Evolutionary conservation across 2,113 vertebrate species (phyloP).

Genomic region (Odocoileus virginianus): DNA sequence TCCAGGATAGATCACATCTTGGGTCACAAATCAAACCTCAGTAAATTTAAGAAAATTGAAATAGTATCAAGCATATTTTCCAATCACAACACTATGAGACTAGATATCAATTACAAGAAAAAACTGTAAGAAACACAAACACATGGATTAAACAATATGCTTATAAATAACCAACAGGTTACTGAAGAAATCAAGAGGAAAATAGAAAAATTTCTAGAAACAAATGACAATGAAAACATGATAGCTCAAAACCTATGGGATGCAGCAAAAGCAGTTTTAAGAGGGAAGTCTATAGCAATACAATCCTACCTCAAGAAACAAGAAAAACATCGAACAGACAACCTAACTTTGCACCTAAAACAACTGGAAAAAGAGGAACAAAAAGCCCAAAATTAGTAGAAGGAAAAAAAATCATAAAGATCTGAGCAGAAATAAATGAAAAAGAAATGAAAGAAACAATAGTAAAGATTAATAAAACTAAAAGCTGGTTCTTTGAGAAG

Average conservation of each 20-base stretch:
- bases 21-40: not conserved
- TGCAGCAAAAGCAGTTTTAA: not conserved
- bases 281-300: not conserved
- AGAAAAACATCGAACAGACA: not conserved
- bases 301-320: not conserved
- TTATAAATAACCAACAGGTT: not conserved
- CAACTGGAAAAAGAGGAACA: not conserved
- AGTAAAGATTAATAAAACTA: not conserved
- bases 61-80: accelerated
- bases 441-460: not conserved
- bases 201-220: not conserved
- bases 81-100: accelerated
- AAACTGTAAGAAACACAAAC: not conserved
- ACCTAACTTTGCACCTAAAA: not conserved
- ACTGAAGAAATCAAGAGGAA: not conserved
- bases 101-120: not conserved
- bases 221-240: not conserved
- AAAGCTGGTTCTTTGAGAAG: not conserved
- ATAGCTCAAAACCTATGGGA: not conserved
- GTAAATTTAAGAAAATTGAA: not conserved
- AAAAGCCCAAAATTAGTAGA: not conserved
- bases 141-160: not conserved
- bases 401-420: not conserved
- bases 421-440: not conserved
- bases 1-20: not conserved